Conservation (phyloP, 2,888 invertebrate genomes). For the Tridacna gigas region DNA sequence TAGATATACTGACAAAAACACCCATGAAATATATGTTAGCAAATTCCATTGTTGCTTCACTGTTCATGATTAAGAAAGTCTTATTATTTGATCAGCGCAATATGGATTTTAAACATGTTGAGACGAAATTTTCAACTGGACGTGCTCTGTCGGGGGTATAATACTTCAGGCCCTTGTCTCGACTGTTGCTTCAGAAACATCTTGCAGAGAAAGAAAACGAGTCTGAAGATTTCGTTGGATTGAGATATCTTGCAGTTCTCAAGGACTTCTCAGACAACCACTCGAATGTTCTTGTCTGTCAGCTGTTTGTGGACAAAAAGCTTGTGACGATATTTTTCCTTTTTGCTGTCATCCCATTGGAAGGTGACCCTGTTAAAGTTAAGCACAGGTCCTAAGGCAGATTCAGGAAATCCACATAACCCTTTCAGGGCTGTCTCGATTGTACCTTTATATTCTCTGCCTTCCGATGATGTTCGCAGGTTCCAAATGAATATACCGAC, state of each 20-base stretch:
- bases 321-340: not conserved
- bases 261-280: constrained; percentile 5
- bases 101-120: too few relatives aligned
- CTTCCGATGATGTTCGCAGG: not conserved
- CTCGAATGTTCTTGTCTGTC: not conserved
- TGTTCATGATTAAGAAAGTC: too few relatives aligned
- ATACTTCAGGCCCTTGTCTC: not conserved
- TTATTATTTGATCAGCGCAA: too few relatives aligned
- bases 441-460: not conserved
- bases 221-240: not conserved
- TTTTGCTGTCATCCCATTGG: not conserved
- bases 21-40: too few relatives aligned
- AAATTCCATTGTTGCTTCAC: too few relatives aligned
- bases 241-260: not conserved
- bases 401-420: not conserved
- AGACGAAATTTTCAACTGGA: too few relatives aligned
- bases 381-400: not conserved
- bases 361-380: not conserved
- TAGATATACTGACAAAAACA: too few relatives aligned
- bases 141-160: too few relatives aligned
- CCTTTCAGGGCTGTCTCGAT: not conserved
- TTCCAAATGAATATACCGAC: not conserved
- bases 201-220: not conserved
- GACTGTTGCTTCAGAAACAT: not conserved
- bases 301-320: not conserved